Conservation (phyloP, 2,113 vertebrate genomes). For the Laticauda colubrina region DNA sequence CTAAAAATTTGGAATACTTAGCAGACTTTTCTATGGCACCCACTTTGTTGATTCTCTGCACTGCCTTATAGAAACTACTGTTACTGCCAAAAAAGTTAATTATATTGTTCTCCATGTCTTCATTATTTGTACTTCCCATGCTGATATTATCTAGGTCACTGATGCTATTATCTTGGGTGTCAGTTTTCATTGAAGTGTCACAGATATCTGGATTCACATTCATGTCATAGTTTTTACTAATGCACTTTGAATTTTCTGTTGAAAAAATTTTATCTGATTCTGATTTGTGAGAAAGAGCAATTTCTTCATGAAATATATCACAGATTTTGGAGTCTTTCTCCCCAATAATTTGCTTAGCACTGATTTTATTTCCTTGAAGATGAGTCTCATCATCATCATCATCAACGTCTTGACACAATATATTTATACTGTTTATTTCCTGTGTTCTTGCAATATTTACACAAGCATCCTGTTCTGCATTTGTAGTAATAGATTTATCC, state of each 20-base stretch:
- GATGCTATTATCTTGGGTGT: conserved; percentile 13
- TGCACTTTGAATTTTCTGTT: conserved; percentile 13
- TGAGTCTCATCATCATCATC: not conserved
- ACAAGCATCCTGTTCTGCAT: not conserved
- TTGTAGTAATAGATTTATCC: conserved; percentile 5
- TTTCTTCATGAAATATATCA: conserved; percentile 5
- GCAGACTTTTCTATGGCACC: conserved; percentile 27
- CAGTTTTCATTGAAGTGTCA: conserved; percentile 39
- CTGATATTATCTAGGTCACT: conserved; percentile 46
- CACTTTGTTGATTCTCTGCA: conserved; percentile 62
- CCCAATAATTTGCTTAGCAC: not conserved
- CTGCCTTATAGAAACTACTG: conserved; percentile 57
- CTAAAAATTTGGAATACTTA: conserved; percentile 65
- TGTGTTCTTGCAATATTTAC: not conserved
- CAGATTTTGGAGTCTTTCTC: not conserved
- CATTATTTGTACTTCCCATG: conserved; percentile 62
- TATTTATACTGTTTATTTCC: rapidly evolving
- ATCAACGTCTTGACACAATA: not conserved
- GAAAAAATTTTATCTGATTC: not conserved
- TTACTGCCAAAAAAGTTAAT: conserved; percentile 48
- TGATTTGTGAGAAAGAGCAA: not conserved
- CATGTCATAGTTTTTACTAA: conserved; percentile 13
- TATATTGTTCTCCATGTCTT: conserved; percentile 64
- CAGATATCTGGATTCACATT: conserved; percentile 39
- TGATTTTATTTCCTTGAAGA: not conserved